Percentiles rank a stretch among this genome's conserved stretches.
Conservation (phyloP, 2,797 vertebrate species). For the Ispidina picta region DNA sequence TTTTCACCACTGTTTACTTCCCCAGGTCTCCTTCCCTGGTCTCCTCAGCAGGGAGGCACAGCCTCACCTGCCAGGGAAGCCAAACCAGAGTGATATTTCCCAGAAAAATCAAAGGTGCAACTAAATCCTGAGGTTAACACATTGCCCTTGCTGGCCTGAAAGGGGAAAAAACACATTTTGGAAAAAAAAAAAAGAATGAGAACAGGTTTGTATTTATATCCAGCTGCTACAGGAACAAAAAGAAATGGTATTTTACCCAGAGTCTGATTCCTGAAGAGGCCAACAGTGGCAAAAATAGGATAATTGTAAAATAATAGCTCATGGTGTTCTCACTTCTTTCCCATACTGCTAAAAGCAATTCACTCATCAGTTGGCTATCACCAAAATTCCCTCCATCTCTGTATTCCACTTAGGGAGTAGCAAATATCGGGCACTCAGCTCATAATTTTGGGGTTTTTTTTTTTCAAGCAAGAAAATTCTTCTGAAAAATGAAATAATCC, state of each 20-base stretch:
- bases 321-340: conserved; percentile 16
- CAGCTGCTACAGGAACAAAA: neutral
- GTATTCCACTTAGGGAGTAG: conserved; percentile 67
- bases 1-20: neutral
- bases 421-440: conserved; percentile 64
- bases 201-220: neutral
- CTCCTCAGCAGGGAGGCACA: neutral
- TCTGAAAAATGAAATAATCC: conserved; percentile 70
- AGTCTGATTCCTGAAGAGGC: conserved; percentile 23
- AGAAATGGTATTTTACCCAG: neutral
- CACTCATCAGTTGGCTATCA: conserved; percentile 35
- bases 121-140: neutral
- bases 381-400: conserved; percentile 49
- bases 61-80: accelerated
- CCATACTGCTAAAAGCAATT: conserved; percentile 28
- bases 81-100: neutral
- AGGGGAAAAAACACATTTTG: neutral
- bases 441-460: conserved; percentile 59
- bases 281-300: conserved; percentile 50
- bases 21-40: neutral
- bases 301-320: conserved; percentile 61
- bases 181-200: neutral
- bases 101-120: neutral
- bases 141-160: neutral
- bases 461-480: conserved; percentile 68